These are phyloP conservation scores for Coendou prehensilis DNA, from an alignment of 2,797 vertebrate genomes.

Conservation along the genomic window DNA sequence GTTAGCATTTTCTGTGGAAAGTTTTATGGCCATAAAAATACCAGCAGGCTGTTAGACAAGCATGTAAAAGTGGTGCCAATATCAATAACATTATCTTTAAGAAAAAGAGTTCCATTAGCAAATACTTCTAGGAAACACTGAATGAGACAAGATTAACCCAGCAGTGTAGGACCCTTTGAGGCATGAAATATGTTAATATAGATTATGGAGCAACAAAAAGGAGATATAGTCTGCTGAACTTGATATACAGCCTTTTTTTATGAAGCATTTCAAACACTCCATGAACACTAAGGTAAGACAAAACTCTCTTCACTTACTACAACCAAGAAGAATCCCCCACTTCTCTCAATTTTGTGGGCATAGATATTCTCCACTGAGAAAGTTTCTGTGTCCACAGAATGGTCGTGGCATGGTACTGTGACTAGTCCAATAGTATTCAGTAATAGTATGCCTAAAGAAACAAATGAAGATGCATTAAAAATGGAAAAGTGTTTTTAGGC, in stretches of 20 bases:
- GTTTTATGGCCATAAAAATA: background rate
- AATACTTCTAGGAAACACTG: conserved; percentile 34
- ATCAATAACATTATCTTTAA: background rate
- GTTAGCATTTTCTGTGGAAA: background rate
- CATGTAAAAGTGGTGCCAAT: background rate
- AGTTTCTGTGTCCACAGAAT: background rate
- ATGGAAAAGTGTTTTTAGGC: background rate
- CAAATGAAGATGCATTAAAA: conserved; percentile 28
- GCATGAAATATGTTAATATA: background rate
- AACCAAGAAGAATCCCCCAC: background rate
- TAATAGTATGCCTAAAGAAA: background rate
- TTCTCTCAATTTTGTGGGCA: background rate
- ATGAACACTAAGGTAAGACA: background rate
- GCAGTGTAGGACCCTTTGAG: background rate
- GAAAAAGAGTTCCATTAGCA: background rate
- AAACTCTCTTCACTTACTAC: background rate
- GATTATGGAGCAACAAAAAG: background rate
- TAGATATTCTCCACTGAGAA: background rate
- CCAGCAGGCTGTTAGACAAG: background rate
- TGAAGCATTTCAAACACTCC: background rate
- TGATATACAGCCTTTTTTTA: background rate
- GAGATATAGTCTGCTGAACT: background rate
- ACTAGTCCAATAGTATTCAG: background rate
- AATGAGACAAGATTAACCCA: conserved; percentile 44
- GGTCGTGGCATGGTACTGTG: background rate